These are phyloP conservation scores for Scopus umbretta DNA, from an alignment of 2,113 vertebrate genomes.

Conservation along the genomic window DNA sequence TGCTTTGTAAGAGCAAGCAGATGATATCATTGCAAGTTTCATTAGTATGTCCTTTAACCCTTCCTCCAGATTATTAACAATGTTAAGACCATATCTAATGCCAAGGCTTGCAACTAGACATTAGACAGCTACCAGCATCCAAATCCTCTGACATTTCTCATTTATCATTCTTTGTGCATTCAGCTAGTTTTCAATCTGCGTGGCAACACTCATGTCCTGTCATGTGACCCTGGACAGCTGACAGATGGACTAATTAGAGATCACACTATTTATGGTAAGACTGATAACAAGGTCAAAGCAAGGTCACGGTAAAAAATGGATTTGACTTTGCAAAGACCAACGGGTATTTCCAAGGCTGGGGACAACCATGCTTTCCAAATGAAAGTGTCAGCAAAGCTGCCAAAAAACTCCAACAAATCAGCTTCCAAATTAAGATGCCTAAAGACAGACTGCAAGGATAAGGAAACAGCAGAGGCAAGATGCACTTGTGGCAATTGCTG, in stretches of 20 bases:
- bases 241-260: constrained; percentile 28
- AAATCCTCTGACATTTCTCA: background rate
- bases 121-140: background rate
- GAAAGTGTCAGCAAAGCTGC: background rate
- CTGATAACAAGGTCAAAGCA: background rate
- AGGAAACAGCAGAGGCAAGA: background rate
- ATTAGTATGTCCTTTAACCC: background rate
- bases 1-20: background rate
- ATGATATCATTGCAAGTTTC: background rate
- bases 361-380: background rate
- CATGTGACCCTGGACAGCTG: background rate
- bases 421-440: background rate
- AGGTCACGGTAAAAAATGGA: background rate
- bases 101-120: background rate
- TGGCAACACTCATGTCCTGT: background rate
- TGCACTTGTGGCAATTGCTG: background rate
- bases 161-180: background rate
- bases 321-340: background rate
- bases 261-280: background rate
- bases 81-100: background rate
- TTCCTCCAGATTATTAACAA: background rate
- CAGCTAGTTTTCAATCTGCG: background rate
- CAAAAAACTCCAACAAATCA: background rate
- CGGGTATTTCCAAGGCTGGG: background rate
- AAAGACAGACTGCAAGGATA: background rate